A percentile compares a stretch with the other conserved stretches of the same genome.
Conservation (phyloP, 2,113 vertebrate species). For the Oreotrochilus melanogaster region DNA sequence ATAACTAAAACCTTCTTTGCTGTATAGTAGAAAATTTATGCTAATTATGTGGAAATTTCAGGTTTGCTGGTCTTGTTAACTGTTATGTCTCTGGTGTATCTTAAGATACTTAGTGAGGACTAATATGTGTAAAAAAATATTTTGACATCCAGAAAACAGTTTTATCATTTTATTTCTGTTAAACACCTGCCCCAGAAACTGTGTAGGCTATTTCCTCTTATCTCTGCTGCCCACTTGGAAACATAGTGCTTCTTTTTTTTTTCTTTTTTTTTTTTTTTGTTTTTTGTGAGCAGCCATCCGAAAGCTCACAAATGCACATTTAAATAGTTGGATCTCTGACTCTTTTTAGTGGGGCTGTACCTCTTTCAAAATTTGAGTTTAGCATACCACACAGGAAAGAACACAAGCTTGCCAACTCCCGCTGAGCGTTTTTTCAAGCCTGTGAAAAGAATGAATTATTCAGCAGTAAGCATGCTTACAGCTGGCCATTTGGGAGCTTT, state of each 20-base stretch:
- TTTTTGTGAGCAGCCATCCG: slow-evolving; percentile 39
- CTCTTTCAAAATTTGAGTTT: slow-evolving; percentile 83
- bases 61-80: slow-evolving; percentile 35
- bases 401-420: slow-evolving; percentile 85
- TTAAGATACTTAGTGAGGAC: background rate
- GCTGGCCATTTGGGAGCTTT: slow-evolving; percentile 95
- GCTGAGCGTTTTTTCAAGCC: slow-evolving; percentile 89
- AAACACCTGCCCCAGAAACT: slow-evolving; percentile 46
- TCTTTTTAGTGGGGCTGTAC: slow-evolving; percentile 68
- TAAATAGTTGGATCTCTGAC: slow-evolving; percentile 70
- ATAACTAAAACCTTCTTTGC: slow-evolving; percentile 21
- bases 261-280: background rate
- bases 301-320: slow-evolving; percentile 64
- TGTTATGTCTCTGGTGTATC: background rate
- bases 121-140: background rate
- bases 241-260: background rate
- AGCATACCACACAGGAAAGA: slow-evolving; percentile 83
- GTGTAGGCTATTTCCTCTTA: slow-evolving; percentile 31
- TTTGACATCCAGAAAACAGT: background rate
- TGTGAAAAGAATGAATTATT: slow-evolving; percentile 96
- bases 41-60: slow-evolving; percentile 21
- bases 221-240: slow-evolving; percentile 13
- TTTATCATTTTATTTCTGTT: slow-evolving; percentile 45
- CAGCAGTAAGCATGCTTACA: slow-evolving; percentile 95
- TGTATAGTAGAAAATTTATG: slow-evolving; percentile 7